Conservation (phyloP, 2,113 vertebrate genomes). For the Axis porcinus region DNA sequence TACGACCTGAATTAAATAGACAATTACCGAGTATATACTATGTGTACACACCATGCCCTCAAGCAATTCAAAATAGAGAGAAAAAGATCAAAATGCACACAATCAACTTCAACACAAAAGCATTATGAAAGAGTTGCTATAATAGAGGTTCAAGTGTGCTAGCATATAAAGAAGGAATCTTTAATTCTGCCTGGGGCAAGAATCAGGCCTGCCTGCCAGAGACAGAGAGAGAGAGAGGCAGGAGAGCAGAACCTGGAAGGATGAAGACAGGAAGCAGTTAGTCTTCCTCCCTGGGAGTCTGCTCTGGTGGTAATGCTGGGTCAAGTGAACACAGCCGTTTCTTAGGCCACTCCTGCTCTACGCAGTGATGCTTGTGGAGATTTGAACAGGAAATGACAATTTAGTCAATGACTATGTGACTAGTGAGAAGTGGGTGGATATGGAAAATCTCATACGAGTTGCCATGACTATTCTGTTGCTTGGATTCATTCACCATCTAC, state of each 20-base stretch:
- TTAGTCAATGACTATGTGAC: slow-evolving; percentile 18
- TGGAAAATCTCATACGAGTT: background rate
- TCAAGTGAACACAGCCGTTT: background rate
- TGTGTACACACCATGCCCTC: slow-evolving; percentile 29
- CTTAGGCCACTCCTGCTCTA: background rate
- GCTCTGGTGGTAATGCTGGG: background rate
- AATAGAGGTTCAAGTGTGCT: slow-evolving; percentile 38
- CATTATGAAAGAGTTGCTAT: slow-evolving; percentile 54
- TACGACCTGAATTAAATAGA: slow-evolving; percentile 36
- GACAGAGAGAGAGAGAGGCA: background rate
- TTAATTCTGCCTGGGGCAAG: slow-evolving; percentile 61
- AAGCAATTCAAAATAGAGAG: slow-evolving; percentile 50
- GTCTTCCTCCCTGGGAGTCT: background rate
- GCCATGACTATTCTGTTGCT: slow-evolving; percentile 22
- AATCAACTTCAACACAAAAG: slow-evolving; percentile 58
- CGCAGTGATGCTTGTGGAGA: background rate
- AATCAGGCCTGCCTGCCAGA: background rate
- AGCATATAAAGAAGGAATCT: slow-evolving; percentile 47
- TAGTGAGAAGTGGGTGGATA: background rate
- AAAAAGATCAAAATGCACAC: slow-evolving; percentile 68
- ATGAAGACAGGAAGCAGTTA: background rate
- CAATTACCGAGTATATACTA: slow-evolving; percentile 34
- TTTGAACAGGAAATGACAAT: background rate
- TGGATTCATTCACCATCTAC: slow-evolving; percentile 7
- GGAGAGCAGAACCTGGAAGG: background rate